Evolutionary conservation across 2,113 vertebrate genomes (phyloP).

Genomic region (Albula goreensis): DNA sequence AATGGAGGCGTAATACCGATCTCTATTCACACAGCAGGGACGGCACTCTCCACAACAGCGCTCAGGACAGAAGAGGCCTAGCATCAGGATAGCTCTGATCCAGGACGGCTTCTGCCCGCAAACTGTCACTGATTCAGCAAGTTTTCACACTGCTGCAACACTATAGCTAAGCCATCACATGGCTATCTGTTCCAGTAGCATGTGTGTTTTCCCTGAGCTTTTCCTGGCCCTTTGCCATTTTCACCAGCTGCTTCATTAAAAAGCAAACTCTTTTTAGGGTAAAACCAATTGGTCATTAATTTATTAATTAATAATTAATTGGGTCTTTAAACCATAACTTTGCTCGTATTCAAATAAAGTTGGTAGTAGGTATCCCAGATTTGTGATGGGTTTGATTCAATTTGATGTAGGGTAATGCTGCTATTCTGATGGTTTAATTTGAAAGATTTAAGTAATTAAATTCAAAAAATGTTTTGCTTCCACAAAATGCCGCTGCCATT

Average conservation of each 20-base stretch:
- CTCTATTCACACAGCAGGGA: background rate
- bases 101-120: background rate
- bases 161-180: background rate
- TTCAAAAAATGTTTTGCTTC: background rate
- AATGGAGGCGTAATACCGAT: slow-evolving; percentile 59
- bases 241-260: background rate
- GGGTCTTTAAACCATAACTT: background rate
- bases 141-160: background rate
- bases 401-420: no score
- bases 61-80: background rate
- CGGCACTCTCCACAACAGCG: background rate
- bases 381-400: no score
- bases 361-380: no score
- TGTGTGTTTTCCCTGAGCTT: background rate
- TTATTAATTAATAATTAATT: no score
- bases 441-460: no score
- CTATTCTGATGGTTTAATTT: no score
- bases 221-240: background rate
- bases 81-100: background rate
- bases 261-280: background rate
- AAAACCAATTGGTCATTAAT: background rate
- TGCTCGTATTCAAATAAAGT: background rate
- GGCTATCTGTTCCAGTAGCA: background rate
- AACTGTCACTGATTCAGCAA: background rate
- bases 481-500: background rate